Percentiles rank a stretch among this genome's conserved stretches.
These are phyloP conservation scores for Sebastes fasciatus DNA, from an alignment of 2,113 vertebrate species.

Conservation along the genomic window DNA sequence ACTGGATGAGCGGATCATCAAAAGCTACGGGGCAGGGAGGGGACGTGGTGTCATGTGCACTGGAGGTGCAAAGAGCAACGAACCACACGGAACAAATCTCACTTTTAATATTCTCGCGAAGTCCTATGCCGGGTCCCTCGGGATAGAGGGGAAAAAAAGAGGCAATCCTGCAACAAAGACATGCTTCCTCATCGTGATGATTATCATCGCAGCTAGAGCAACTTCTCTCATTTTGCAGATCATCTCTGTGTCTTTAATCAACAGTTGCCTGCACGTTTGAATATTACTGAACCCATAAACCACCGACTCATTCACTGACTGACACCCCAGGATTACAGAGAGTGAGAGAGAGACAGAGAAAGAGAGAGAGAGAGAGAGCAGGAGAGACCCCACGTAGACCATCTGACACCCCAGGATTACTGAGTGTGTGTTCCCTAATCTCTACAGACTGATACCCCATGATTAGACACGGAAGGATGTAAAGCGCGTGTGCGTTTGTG, in stretches of 20 bases:
- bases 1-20: constrained; percentile 58
- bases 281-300: constrained; percentile 8
- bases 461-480: constrained; percentile 49
- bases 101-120: constrained; percentile 22
- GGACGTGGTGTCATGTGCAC: constrained; percentile 18
- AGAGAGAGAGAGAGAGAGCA: not conserved
- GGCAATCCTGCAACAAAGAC: not conserved
- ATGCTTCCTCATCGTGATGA: not conserved
- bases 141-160: not conserved
- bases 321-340: constrained; percentile 53
- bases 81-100: constrained; percentile 13
- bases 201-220: constrained; percentile 11
- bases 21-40: constrained; percentile 26
- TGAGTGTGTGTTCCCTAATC: constrained; percentile 47
- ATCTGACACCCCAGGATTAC: constrained; percentile 64
- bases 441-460: constrained; percentile 54
- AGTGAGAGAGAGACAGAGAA: not conserved
- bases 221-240: constrained; percentile 10
- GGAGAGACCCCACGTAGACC: constrained; percentile 31
- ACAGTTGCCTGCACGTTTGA: constrained; percentile 24
- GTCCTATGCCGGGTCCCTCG: not conserved
- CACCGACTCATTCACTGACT: constrained; percentile 6
- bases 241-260: constrained; percentile 41
- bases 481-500: constrained; percentile 11
- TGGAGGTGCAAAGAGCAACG: constrained; percentile 24